Evolutionary conservation across 2,113 vertebrate genomes (phyloP).

Genomic region (Lucifuga dentata): DNA sequence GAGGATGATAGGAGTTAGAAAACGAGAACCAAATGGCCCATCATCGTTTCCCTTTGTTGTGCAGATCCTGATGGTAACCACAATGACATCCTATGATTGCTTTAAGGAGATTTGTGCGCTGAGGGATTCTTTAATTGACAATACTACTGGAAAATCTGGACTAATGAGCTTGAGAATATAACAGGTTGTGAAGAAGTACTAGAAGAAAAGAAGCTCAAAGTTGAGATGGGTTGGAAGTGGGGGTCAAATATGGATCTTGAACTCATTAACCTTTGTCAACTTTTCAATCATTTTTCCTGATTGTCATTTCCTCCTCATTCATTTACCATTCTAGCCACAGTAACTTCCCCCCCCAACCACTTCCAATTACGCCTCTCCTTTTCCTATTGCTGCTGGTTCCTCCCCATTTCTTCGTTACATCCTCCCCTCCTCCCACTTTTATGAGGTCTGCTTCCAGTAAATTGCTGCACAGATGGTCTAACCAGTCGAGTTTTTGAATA

Average conservation of each 20-base stretch:
- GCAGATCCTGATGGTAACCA: slow-evolving; percentile 14
- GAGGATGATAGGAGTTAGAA: background rate
- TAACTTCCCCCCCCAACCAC: slow-evolving; percentile 12
- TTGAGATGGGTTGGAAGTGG: background rate
- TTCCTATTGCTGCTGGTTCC: slow-evolving; percentile 38
- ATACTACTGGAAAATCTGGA: background rate
- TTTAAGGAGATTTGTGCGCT: background rate
- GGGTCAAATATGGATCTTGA: background rate
- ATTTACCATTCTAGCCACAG: slow-evolving; percentile 33
- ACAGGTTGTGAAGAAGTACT: background rate
- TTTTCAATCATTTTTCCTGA: background rate
- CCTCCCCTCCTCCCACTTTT: slow-evolving; percentile 32
- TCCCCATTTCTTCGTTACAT: slow-evolving; percentile 7
- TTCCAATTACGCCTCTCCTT: slow-evolving; percentile 16
- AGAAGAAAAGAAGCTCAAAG: background rate
- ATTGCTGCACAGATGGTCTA: slow-evolving; percentile 54
- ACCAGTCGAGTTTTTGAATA: slow-evolving; percentile 46
- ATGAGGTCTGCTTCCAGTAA: slow-evolving; percentile 48
- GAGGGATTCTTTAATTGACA: slow-evolving; percentile 10
- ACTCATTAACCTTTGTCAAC: background rate
- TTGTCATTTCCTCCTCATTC: background rate
- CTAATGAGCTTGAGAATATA: background rate
- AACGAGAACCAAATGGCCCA: slow-evolving; percentile 19
- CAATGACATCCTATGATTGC: background rate
- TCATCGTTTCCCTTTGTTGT: slow-evolving; percentile 12